Base-by-base conservation (phyloP, 2,888 invertebrate species). In the Malachius bipustulatus region DNA sequence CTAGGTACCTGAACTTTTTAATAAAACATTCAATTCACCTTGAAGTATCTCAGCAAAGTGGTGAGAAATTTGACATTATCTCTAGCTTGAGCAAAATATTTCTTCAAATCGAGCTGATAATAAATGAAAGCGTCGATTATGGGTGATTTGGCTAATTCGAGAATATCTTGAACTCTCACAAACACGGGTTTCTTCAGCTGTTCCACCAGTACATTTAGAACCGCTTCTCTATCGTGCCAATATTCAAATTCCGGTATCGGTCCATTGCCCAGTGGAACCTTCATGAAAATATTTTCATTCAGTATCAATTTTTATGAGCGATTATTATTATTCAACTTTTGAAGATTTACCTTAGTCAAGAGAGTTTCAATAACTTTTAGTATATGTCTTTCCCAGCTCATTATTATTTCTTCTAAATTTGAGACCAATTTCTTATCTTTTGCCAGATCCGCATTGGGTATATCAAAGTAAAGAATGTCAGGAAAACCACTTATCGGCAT, bases 171-270 rank as follows among this genome's bases (percentile, higher is more conserved):
- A 47, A 83, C 75, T 49, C 70, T 67, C 30, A 71, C 64, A 1
- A 83, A 73, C 44, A 69, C 69, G 0, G 77, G 75, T 26, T 80
- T 75, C 52, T 83, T 83, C 26, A 91, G 62, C 55, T 91, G 88
- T 48, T 91, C 89, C 13, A 81, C 74, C 1, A 89, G 62, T 14
- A 80, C 67, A 37, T 85, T 82, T 13, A 89, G 65, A 35, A 80
- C 79, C 0, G 78, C 73, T 54, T 88, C 82, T 42, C 82, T 69
- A 50, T 83, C 79, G 34, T 82, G 72, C 91, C 91, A 93, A 50
- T 82, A 83, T 40, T 79, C 77, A 52, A 83, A 84, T 56, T 90
- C 90, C 0, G 84, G 78, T 35, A 90, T 70, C 0, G 90, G 89
- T 0, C 84, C 83, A 39, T 77, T 73, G 0, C 81, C 82, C 30